Base-by-base conservation (phyloP, 2,888 invertebrate species). In the Stictocephala bisonia region DNA sequence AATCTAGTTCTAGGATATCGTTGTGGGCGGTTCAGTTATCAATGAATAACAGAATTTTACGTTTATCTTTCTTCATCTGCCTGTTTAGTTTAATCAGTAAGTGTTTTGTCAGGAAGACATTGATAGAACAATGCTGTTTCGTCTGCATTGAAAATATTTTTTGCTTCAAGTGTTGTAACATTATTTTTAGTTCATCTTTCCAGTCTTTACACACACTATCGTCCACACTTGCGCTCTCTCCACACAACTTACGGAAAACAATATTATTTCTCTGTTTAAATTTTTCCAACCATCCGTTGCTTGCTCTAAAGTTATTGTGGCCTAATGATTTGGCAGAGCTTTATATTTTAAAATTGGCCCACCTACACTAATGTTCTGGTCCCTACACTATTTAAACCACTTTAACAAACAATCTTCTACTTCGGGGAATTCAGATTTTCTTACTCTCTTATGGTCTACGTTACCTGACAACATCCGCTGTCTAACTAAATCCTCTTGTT, bases 91-190 rank as follows among this genome's bases (percentile, higher is more conserved):
- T 69, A n/a, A 15, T n/a, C 41, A 74, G 70, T 77, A 13, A 79
- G 72, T 1, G 79, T 80, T 78, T 79, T 79, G 68, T 81, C 78
- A 4, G 80, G 79, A 1, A 78, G 67, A 71, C 76, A 74, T 68
- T 78, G 78, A 72, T 74, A 80, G 75, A 78, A 80, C 18, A 81
- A 66, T 9, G 75, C 78, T 26, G 79, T 81, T 75, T 81, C 79
- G 73, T 81, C 80, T 11, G 79, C 79, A 72, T 81, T 80, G 44
- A 79, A 81, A 68, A 80, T 77, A 68, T 80, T 75, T 27, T 76
- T 68, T n/a, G 77, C 71, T 74, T 79, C 66, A 72, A 78, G 70
- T 71, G 31, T 77, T 78, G 75, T 64, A 77, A 60, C 60, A 74
- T 69, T 71, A 75, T 69, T 74, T 50, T 73, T 68, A 76, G 56